phyloP scores from a whole-genome alignment of 1,140 invertebrate genomes.

The Caerostris extrusa region DNA sequence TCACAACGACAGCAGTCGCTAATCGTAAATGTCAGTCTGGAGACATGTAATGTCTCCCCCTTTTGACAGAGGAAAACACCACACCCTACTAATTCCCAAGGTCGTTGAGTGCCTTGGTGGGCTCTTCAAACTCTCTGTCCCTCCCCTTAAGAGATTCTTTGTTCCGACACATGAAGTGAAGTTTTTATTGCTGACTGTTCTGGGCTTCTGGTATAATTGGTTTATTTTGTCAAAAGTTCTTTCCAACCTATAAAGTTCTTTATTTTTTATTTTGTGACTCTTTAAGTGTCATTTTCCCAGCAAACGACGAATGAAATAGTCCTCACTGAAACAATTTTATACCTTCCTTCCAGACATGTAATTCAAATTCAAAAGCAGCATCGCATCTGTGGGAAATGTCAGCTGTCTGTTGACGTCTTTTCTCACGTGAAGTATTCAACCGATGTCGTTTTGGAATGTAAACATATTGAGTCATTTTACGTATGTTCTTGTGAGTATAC shows the following conservation, averaged over 20 bases:
- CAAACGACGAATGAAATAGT: neutral
- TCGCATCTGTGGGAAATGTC: slow-evolving; percentile 1
- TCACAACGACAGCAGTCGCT: neutral
- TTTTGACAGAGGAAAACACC: neutral
- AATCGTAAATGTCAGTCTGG: slow-evolving; percentile 24
- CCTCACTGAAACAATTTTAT: slow-evolving; percentile 15
- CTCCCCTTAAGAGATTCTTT: slow-evolving; percentile 24
- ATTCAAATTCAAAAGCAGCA: neutral
- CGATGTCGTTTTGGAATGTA: neutral
- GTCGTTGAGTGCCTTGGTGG: slow-evolving; percentile 32
- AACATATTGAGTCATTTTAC: neutral
- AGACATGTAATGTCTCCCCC: slow-evolving; percentile 5
- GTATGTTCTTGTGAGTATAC: neutral
- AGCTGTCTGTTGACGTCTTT: slow-evolving; percentile 19
- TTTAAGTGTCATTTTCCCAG: slow-evolving; percentile 8
- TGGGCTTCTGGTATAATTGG: slow-evolving; percentile 54
- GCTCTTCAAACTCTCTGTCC: neutral
- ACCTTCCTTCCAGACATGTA: slow-evolving; percentile 17
- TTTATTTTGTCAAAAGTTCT: neutral
- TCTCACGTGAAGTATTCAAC: neutral
- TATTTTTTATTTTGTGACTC: neutral
- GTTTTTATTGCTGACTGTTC: slow-evolving; percentile 40
- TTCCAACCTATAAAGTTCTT: slow-evolving; percentile 38
- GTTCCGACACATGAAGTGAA: slow-evolving; percentile 12
- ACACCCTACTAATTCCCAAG: slow-evolving; percentile 45